Percentiles rank a stretch among this genome's conserved stretches.
Evolutionary conservation across 2,888 invertebrate genomes (phyloP).

Genomic region (Busseola fusca): DNA sequence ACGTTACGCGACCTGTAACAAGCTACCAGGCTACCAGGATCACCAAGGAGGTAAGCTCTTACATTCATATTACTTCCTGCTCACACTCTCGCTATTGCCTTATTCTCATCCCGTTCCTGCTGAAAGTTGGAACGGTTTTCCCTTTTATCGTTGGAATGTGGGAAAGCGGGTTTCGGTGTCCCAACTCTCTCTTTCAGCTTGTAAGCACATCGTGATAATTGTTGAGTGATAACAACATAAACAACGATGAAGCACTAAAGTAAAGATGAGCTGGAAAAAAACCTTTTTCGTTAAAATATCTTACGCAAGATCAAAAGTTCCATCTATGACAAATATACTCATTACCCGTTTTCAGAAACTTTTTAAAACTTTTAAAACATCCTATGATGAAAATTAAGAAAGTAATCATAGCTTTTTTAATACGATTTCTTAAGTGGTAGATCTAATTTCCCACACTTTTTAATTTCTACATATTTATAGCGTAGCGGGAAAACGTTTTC

Average conservation of each 20-base stretch:
- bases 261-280: constrained; percentile 4
- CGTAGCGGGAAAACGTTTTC: constrained; percentile 29
- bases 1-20: constrained; percentile 87
- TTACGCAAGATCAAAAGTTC: background rate
- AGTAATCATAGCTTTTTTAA: constrained; percentile 3
- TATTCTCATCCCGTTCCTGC: constrained; percentile 73
- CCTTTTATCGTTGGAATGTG: constrained; percentile 88
- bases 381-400: background rate
- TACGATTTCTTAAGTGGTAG: background rate
- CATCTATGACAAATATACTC: background rate
- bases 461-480: constrained; percentile 28
- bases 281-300: background rate
- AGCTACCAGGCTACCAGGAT: constrained; percentile 84
- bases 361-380: background rate
- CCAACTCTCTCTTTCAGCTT: constrained; percentile 87
- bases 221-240: constrained; percentile 62
- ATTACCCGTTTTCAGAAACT: constrained; percentile 8
- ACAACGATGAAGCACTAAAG: constrained; percentile 41
- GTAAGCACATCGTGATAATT: constrained; percentile 78
- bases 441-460: constrained; percentile 27
- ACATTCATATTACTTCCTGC: constrained; percentile 76
- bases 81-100: constrained; percentile 70
- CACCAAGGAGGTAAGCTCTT: constrained; percentile 83
- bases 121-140: constrained; percentile 81
- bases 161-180: constrained; percentile 86